phyloP scores from a whole-genome alignment of 2,888 invertebrate species.

The Dexiosoma caninum region DNA sequence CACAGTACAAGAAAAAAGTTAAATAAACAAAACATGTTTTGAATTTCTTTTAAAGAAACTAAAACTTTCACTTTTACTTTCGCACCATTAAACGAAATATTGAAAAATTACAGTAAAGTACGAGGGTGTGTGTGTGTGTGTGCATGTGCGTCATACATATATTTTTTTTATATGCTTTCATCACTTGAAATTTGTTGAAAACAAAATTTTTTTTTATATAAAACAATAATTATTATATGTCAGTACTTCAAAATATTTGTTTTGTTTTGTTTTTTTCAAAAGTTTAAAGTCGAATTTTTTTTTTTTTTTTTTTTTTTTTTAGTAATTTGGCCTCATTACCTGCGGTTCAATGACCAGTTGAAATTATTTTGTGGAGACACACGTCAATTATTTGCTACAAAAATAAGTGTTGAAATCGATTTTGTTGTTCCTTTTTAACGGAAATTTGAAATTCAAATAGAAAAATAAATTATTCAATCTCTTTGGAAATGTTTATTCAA shows the following conservation, averaged over 20 bases:
- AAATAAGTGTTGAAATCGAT: constrained; percentile 12
- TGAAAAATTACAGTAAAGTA: neutral
- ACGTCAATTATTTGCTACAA: constrained; percentile 21
- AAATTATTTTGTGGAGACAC: neutral
- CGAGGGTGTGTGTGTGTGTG: neutral
- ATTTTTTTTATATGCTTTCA: neutral
- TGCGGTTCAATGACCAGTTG: constrained; percentile 48
- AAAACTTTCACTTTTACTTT: constrained; percentile 64
- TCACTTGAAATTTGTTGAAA: constrained; percentile 14
- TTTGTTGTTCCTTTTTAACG: constrained; percentile 33
- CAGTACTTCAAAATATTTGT: neutral
- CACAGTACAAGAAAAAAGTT: neutral
- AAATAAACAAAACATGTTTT: constrained; percentile 51
- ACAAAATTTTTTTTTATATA: constrained; percentile 13
- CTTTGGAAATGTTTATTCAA: constrained; percentile 29
- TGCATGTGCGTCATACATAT: neutral
- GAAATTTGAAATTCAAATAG: constrained; percentile 35
- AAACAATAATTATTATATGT: neutral
- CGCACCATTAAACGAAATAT: constrained; percentile 58
- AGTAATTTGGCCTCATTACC: constrained; percentile 51
- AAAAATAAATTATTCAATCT: constrained; percentile 43
- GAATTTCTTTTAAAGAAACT: neutral
- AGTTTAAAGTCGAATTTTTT: neutral
- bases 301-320: neutral
- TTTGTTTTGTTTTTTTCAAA: neutral